Evolutionary conservation across 2,888 invertebrate genomes (phyloP).

Genomic region (Dyspetes luteomarginatus): DNA sequence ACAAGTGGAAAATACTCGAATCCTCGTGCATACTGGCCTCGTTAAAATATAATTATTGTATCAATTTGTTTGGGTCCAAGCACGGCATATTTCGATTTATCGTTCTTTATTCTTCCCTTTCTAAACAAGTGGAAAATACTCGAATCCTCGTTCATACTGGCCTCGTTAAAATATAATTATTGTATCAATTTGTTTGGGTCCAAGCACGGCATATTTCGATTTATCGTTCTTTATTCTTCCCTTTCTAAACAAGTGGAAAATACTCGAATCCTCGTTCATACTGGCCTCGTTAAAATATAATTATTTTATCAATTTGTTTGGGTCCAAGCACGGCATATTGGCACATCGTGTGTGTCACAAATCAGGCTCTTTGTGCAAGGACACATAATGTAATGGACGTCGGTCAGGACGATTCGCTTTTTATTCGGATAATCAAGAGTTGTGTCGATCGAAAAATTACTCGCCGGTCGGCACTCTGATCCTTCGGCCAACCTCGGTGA

Average conservation of each 20-base stretch:
- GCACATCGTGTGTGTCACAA: constrained; percentile 66
- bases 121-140: too few relatives aligned
- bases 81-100: too few relatives aligned
- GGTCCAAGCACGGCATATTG: constrained; percentile 65
- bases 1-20: too few relatives aligned
- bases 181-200: too few relatives aligned
- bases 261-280: constrained; percentile 56
- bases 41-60: too few relatives aligned
- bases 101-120: too few relatives aligned
- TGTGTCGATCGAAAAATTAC: constrained; percentile 63
- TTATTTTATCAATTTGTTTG: constrained; percentile 59
- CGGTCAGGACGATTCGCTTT: constrained; percentile 63
- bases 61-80: too few relatives aligned
- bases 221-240: constrained; percentile 43
- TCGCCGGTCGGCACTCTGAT: constrained; percentile 68
- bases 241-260: too few relatives aligned
- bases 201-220: too few relatives aligned
- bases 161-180: too few relatives aligned
- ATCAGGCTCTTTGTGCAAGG: constrained; percentile 71
- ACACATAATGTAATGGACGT: constrained; percentile 72
- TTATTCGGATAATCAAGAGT: constrained; percentile 73
- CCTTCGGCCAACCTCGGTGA: constrained; percentile 65
- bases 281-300: constrained; percentile 53
- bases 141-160: too few relatives aligned
- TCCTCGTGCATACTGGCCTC: too few relatives aligned